A percentile compares a stretch with the other conserved stretches of the same genome.
Conservation (phyloP, 1,140 invertebrate genomes). For the Bemisia tabaci region DNA sequence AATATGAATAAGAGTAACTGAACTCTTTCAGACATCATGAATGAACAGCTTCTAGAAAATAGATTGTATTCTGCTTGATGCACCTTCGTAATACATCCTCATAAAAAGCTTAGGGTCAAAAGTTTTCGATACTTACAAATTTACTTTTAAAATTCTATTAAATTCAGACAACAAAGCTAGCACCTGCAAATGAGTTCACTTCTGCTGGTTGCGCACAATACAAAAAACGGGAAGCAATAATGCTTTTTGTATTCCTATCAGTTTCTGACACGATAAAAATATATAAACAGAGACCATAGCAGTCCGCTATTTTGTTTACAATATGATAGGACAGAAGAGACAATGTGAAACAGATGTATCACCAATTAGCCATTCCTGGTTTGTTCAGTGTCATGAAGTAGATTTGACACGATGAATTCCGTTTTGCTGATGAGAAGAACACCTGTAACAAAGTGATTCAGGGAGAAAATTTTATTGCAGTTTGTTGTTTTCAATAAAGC, state of each 20-base stretch:
- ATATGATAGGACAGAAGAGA: not conserved
- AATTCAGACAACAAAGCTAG: too few relatives aligned
- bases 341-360: slow-evolving; percentile 27
- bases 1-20: too few relatives aligned
- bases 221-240: not conserved
- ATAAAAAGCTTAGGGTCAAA: too few relatives aligned
- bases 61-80: too few relatives aligned
- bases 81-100: too few relatives aligned
- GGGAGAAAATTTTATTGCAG: slow-evolving; percentile 5
- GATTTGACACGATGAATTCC: slow-evolving; percentile 97
- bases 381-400: slow-evolving; percentile 99
- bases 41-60: too few relatives aligned
- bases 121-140: too few relatives aligned
- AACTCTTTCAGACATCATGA: too few relatives aligned
- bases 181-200: not conserved
- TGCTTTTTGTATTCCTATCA: too few relatives aligned
- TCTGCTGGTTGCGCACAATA: not conserved
- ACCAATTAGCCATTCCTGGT: slow-evolving; percentile 99
- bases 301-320: not conserved
- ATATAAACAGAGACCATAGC: not conserved
- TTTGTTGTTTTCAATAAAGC: not conserved
- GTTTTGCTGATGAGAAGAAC: slow-evolving; percentile 98
- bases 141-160: too few relatives aligned
- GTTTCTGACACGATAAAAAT: not conserved
- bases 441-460: slow-evolving; percentile 51